Evolutionary conservation across 1,140 invertebrate genomes (phyloP).

Genomic region (Brachystomella parvula): DNA sequence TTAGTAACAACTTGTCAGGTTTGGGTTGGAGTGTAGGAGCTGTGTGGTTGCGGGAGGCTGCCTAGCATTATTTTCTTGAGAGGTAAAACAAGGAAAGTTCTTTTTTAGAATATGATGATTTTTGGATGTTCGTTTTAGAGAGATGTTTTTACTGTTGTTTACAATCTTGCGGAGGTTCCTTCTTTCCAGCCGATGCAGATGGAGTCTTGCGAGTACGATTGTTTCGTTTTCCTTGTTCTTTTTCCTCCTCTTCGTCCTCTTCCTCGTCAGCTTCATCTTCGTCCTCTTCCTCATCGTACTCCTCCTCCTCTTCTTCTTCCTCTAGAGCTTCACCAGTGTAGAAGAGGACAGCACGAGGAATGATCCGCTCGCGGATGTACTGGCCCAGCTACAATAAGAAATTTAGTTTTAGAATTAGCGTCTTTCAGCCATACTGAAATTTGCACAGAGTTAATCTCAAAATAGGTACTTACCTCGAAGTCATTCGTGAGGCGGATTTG

Average conservation of each 20-base stretch:
- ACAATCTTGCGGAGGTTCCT: conserved; percentile 22
- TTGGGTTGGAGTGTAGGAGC: background rate
- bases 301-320: conserved; percentile 34
- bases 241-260: conserved; percentile 26
- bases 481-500: conserved; percentile 74
- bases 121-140: background rate
- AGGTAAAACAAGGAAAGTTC: background rate
- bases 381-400: conserved; percentile 63
- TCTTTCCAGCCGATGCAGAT: conserved; percentile 14
- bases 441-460: conserved; percentile 25
- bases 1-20: background rate
- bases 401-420: background rate
- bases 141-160: conserved; percentile 31
- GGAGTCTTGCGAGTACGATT: background rate
- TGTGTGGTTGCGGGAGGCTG: background rate
- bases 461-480: conserved; percentile 56
- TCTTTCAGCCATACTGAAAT: background rate
- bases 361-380: conserved; percentile 85
- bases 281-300: conserved; percentile 32
- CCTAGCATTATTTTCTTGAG: background rate
- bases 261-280: conserved; percentile 30
- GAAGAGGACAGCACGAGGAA: conserved; percentile 86
- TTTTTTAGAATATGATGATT: no score
- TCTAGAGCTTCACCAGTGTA: conserved; percentile 61
- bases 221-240: conserved; percentile 11